Base-by-base conservation (phyloP, 2,888 invertebrate species). In the Marasmarcha lunaedactyla region DNA sequence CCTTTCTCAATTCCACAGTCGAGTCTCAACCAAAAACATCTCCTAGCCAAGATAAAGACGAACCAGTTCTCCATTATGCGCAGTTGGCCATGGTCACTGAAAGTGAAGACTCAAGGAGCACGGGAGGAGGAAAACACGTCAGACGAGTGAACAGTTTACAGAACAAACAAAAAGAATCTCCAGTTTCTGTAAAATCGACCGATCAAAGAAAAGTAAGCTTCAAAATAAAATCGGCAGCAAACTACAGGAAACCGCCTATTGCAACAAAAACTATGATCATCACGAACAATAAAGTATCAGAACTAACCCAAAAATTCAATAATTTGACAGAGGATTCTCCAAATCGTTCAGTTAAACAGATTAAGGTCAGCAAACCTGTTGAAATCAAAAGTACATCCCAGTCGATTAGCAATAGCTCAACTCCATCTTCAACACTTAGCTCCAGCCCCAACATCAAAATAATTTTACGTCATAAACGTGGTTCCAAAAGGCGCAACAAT, bases 241-340 rank as follows among this genome's bases (percentile, higher is more conserved):
- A 74, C 20, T 67, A 85, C 37, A 70, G 83, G 50, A 71, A 83
- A 41, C 72, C 77, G 2, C 76, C 76, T 15, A 48, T 72, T 26
- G 63, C 64, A 25, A 62, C 77, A 7, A 84, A 76, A 54, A 78
- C 79, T 26, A 71, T 85, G 59, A 79, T 84, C 4, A 71, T 85
- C 46, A 67, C 76, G 10, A 76, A 84, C 44, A 88, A 74, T 51
- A 86, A 87, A 62, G 91, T 91, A 26, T 88, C 90, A 36, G 87
- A 88, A 58, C 63, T 91, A 42, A 88, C 90, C 1, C 86, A 87
- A 47, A 90, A 90, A 56, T 91, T 90, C 54, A 90, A 91, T 57
- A 86, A 88, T 58, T 74, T 89, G 54, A 84, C 87, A 45, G 70
- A 60, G 38, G 84, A 85, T 48, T 71, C 77, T 48, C 62, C 56